Percentiles rank a stretch among this genome's conserved stretches.
These are phyloP conservation scores for Drosophila putrida DNA, from an alignment of 2,888 invertebrate species.

Conservation along the genomic window DNA sequence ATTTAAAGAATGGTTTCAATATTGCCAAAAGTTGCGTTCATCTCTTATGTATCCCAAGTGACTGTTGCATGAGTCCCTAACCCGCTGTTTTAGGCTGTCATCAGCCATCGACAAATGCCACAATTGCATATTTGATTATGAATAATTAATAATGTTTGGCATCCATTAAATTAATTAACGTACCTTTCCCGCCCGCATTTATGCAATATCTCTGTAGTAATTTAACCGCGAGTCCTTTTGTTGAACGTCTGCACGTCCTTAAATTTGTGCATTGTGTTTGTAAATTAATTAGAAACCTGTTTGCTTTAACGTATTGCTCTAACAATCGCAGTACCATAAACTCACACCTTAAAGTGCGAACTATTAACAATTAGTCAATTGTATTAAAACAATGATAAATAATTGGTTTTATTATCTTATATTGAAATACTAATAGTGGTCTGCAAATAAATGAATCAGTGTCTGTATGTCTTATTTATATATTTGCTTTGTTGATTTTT, in stretches of 20 bases:
- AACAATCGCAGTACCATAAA: neutral
- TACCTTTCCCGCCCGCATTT: conserved; percentile 16
- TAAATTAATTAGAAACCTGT: conserved; percentile 71
- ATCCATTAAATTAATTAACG: conserved; percentile 77
- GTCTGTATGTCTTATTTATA: neutral
- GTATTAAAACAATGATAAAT: conserved; percentile 65
- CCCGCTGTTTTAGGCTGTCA: conserved; percentile 40
- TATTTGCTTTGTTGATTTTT: too few species aligned
- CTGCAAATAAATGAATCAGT: neutral
- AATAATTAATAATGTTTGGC: conserved; percentile 80
- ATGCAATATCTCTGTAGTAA: neutral
- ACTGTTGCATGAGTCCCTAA: neutral
- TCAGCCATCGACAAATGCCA: conserved; percentile 51
- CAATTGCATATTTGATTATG: conserved; percentile 80
- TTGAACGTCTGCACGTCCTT: conserved; percentile 33
- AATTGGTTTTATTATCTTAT: conserved; percentile 42
- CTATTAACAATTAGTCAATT: conserved; percentile 74
- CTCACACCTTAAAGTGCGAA: conserved; percentile 44
- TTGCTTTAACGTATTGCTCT: conserved; percentile 47
- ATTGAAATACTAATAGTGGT: conserved; percentile 14
- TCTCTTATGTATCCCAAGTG: conserved; percentile 6
- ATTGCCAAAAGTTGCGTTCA: conserved; percentile 8
- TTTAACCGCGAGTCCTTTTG: conserved; percentile 30
- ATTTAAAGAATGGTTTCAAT: neutral
- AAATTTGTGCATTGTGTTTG: conserved; percentile 59